These are phyloP conservation scores for Ictalurus furcatus DNA, from an alignment of 2,113 vertebrate genomes.

Conservation along the genomic window DNA sequence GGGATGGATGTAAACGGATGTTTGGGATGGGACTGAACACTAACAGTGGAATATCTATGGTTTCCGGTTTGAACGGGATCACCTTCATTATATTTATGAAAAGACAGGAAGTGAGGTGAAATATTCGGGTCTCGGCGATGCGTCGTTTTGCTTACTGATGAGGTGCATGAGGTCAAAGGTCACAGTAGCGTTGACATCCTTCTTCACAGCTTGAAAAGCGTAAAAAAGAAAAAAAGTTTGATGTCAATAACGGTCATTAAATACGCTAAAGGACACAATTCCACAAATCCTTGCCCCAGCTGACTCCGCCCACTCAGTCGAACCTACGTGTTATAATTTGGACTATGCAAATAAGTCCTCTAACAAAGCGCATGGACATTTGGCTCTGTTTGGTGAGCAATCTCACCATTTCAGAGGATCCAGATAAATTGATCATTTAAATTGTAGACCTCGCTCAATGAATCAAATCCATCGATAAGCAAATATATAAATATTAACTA, in stretches of 20 bases:
- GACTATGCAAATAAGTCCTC: neutral
- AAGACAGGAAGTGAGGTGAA: neutral
- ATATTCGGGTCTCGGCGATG: neutral
- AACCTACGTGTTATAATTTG: neutral
- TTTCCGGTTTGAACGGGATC: neutral
- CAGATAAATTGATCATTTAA: neutral
- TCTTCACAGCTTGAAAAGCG: constrained; percentile 7
- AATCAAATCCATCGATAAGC: neutral
- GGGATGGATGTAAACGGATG: neutral
- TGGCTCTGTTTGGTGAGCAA: neutral
- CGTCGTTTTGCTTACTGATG: neutral
- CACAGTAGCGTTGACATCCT: neutral
- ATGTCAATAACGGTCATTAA: neutral
- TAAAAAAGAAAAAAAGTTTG: neutral
- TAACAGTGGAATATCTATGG: neutral
- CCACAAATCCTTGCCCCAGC: neutral
- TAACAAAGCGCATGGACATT: too few species aligned
- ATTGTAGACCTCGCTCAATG: neutral
- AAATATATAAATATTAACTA: neutral
- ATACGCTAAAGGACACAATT: neutral
- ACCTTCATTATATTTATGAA: neutral
- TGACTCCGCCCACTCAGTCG: neutral
- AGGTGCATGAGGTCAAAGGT: neutral
- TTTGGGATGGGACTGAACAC: neutral
- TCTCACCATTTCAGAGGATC: neutral